Base-by-base conservation (phyloP, 2,888 invertebrate genomes). In the Lepetodrilus schrolli region DNA sequence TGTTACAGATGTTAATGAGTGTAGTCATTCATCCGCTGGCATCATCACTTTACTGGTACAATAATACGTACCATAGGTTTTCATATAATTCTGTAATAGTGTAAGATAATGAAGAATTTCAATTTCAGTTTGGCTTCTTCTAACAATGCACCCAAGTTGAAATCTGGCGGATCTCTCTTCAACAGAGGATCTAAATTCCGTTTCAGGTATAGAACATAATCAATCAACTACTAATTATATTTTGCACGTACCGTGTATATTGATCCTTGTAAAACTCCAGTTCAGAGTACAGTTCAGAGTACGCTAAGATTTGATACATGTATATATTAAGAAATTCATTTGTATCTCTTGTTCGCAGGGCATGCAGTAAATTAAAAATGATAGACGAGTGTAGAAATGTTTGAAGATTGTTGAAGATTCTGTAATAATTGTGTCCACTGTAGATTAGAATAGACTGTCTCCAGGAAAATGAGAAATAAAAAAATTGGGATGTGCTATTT, bases 131-230 rank as follows among this genome's bases (percentile, higher is more conserved):
- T 96, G 89, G 94, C 95, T 74, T 95, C 95, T 78, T 96, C 96
- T 80, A 94, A 95, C 76, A 95, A 96, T 90, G 96, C 96, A 66
- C 95, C 96, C 72, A 95, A 95, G 80, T 90, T 92, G 34, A 94
- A 96, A 79, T 95, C 96, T 20, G 96, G 97, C 70, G 96, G 96
- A 66, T 96, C 96, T 66, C 93, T 97, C 86, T 97, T 97, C 92
- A 96, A 96, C 26, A 95, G 96, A 94, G 96, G 97, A 74, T 96
- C 96, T 36, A 96, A 96, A 92, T 97, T 97, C 91, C 95, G 95
- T 86, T 97, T 97, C 83, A 91, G 91, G 91, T 91, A 70, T 37
- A 17, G 0, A 17, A 13, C 47, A 21, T 68, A 38, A n/a, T n/a
- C n/a, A n/a, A n/a, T n/a, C 20, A 20, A 7, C n/a, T 48, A 13